phyloP scores from a whole-genome alignment of 2,797 vertebrate genomes.

The Mus spretus region DNA sequence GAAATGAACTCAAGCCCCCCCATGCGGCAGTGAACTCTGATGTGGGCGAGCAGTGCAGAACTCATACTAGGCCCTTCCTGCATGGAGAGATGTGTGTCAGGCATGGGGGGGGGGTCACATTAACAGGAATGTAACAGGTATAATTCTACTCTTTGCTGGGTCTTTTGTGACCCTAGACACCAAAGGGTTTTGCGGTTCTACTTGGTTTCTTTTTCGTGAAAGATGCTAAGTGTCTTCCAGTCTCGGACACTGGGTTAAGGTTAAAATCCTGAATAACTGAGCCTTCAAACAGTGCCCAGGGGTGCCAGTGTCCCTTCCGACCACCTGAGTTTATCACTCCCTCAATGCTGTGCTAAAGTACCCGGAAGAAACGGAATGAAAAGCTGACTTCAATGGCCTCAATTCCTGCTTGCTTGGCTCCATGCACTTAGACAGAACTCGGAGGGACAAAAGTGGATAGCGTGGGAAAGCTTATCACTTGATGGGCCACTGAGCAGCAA shows the following conservation, averaged over 20 bases:
- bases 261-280: neutral
- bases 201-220: too few relatives aligned
- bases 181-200: too few relatives aligned
- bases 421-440: neutral
- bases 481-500: neutral
- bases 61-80: neutral
- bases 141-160: fast-evolving
- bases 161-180: fast-evolving
- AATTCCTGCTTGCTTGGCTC: neutral
- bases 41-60: fast-evolving
- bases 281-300: fast-evolving
- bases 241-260: fast-evolving
- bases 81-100: fast-evolving
- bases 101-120: too few relatives aligned
- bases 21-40: neutral
- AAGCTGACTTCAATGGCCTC: too few relatives aligned
- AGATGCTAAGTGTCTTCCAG: fast-evolving
- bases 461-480: neutral
- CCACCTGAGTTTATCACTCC: neutral
- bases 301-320: fast-evolving
- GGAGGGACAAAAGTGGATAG: neutral
- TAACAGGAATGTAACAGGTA: neutral
- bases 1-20: too few relatives aligned
- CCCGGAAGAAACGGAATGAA: neutral
- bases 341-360: neutral